phyloP scores from a whole-genome alignment of 2,888 invertebrate species.

The Rosalia funebris region DNA sequence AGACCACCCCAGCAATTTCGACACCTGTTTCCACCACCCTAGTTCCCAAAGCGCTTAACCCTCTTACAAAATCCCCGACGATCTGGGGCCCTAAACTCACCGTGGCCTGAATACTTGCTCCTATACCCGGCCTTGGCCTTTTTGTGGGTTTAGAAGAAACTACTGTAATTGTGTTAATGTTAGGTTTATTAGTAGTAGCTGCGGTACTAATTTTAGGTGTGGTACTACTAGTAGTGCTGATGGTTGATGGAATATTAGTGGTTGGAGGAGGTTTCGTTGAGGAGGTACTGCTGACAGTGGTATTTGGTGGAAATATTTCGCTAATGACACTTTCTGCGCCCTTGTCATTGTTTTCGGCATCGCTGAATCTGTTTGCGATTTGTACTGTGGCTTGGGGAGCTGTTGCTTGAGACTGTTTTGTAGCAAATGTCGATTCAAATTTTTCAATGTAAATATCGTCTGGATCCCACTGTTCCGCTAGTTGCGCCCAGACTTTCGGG shows the following conservation, averaged over 20 bases:
- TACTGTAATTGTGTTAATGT: slow-evolving; percentile 25
- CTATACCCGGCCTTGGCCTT: slow-evolving; percentile 43
- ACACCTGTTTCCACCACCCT: slow-evolving; percentile 58
- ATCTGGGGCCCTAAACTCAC: slow-evolving; percentile 54
- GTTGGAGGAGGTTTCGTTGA: slow-evolving; percentile 28
- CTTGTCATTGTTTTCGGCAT: neutral
- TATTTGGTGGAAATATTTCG: slow-evolving; percentile 15
- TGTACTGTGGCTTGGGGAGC: slow-evolving; percentile 13
- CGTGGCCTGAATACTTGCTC: slow-evolving; percentile 52
- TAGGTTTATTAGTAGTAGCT: slow-evolving; percentile 34
- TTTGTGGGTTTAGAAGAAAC: slow-evolving; percentile 22
- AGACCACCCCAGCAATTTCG: slow-evolving; percentile 58
- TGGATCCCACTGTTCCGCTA: slow-evolving; percentile 75
- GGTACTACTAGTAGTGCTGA: slow-evolving; percentile 30
- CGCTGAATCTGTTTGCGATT: slow-evolving; percentile 34
- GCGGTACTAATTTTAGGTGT: slow-evolving; percentile 27
- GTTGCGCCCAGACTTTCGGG: slow-evolving; percentile 74
- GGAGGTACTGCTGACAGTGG: neutral
- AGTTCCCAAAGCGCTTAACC: slow-evolving; percentile 49
- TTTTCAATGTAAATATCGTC: slow-evolving; percentile 70
- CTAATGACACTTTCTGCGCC: slow-evolving; percentile 11
- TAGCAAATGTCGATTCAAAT: slow-evolving; percentile 59
- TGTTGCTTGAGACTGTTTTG: slow-evolving; percentile 7
- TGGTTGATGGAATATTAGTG: slow-evolving; percentile 25
- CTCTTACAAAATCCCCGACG: slow-evolving; percentile 49